Percentiles rank a stretch among this genome's conserved stretches.
phyloP scores from a whole-genome alignment of 1,140 invertebrate species.

The Chironomus striatipennis region DNA sequence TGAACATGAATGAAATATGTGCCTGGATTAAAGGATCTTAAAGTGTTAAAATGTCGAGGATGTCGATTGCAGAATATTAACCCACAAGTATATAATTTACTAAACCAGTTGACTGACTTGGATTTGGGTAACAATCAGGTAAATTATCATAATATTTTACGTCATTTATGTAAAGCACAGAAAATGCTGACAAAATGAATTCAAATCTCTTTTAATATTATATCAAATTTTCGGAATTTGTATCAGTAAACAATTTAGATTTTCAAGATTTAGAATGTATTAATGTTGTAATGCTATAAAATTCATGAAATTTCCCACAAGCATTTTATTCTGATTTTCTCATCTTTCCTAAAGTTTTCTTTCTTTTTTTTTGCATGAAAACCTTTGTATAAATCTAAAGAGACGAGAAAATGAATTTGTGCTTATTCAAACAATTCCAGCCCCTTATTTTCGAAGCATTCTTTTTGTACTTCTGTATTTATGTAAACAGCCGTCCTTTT shows the following conservation, averaged over 20 bases:
- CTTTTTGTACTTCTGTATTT: too few relatives aligned
- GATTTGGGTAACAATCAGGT: conserved; percentile 64
- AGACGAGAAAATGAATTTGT: neutral
- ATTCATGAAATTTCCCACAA: too few relatives aligned
- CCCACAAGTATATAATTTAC: conserved; percentile 63
- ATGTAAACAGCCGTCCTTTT: too few relatives aligned
- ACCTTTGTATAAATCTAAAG: neutral
- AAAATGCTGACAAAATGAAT: too few relatives aligned
- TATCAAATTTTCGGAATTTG: too few relatives aligned
- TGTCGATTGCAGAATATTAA: conserved; percentile 64
- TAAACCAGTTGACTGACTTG: conserved; percentile 55
- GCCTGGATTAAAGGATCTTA: conserved; percentile 47
- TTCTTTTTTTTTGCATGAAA: neutral
- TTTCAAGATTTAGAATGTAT: too few relatives aligned
- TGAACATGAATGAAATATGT: neutral
- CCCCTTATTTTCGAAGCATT: neutral
- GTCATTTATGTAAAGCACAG: too few relatives aligned
- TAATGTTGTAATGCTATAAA: too few relatives aligned
- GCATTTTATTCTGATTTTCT: too few relatives aligned
- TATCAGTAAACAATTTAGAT: too few relatives aligned
- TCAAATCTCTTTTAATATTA: too few relatives aligned
- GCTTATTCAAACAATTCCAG: neutral
- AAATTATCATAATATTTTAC: conserved; percentile 25
- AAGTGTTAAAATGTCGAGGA: conserved; percentile 55
- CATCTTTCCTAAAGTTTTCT: too few relatives aligned